Percentiles rank a stretch among this genome's conserved stretches.
These are phyloP conservation scores for Odontocolon sp. DNA, from an alignment of 2,888 invertebrate species.

Conservation along the genomic window DNA sequence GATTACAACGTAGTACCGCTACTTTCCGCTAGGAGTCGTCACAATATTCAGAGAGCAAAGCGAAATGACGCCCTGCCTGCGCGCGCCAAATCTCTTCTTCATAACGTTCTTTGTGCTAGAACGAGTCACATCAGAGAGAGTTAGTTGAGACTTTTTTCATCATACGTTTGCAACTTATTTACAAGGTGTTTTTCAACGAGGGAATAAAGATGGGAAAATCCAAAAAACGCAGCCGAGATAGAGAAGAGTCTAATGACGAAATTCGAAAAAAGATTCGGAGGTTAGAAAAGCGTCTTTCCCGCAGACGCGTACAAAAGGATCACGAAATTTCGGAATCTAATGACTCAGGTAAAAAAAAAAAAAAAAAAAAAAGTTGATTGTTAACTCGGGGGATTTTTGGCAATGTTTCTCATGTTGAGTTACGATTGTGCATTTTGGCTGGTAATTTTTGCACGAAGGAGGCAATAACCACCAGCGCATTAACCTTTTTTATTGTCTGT, in stretches of 20 bases:
- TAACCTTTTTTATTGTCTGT: slow-evolving; percentile 14
- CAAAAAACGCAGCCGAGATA: slow-evolving; percentile 25
- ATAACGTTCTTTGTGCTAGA: slow-evolving; percentile 56
- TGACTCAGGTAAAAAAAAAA: too few relatives aligned
- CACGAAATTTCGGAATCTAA: background rate
- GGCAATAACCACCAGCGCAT: slow-evolving; percentile 59
- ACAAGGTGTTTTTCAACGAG: background rate
- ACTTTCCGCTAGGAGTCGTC: background rate
- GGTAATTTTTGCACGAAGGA: slow-evolving; percentile 61
- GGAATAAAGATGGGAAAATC: slow-evolving; percentile 25
- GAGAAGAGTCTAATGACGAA: background rate
- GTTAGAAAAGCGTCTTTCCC: background rate
- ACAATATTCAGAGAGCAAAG: background rate
- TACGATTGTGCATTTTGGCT: slow-evolving; percentile 50
- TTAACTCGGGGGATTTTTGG: slow-evolving; percentile 16
- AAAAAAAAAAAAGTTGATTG: too few relatives aligned
- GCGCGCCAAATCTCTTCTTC: slow-evolving; percentile 20
- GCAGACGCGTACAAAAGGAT: slow-evolving; percentile 20
- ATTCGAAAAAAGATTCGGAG: background rate
- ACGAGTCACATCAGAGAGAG: slow-evolving; percentile 36
- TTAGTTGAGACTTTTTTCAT: slow-evolving; percentile 8
- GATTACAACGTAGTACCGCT: background rate
- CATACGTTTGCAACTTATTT: background rate
- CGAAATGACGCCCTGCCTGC: background rate
- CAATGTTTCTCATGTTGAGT: slow-evolving; percentile 44